Conservation (phyloP, 1,140 invertebrate species). For the Cylas formicarius region DNA sequence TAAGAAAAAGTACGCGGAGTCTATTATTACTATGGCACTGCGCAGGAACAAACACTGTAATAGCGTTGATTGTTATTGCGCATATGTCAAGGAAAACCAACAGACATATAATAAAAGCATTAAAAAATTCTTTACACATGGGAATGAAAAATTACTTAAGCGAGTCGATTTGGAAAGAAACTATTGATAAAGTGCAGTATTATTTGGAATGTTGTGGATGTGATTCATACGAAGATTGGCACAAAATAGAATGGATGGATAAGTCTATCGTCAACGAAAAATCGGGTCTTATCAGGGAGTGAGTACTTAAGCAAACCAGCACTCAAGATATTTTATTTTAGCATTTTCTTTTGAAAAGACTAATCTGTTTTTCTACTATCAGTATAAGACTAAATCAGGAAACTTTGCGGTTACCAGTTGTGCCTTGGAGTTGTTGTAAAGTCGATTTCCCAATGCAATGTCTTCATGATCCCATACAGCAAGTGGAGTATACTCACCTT, state of each 20-base stretch:
- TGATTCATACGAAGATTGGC: slow-evolving; percentile 39
- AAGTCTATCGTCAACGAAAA: slow-evolving; percentile 36
- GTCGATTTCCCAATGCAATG: slow-evolving; percentile 38
- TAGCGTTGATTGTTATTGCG: slow-evolving; percentile 32
- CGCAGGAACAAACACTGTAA: slow-evolving; percentile 28
- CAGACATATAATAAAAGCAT: slow-evolving; percentile 35
- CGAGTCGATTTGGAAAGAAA: slow-evolving; percentile 38
- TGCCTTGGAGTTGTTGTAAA: slow-evolving; percentile 40
- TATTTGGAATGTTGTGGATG: slow-evolving; percentile 39
- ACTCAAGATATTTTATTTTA: slow-evolving; percentile 3
- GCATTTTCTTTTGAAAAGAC: slow-evolving; percentile 13
- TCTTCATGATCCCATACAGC: slow-evolving; percentile 40
- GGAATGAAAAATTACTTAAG: slow-evolving; percentile 40
- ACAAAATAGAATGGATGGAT: slow-evolving; percentile 37
- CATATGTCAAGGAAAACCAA: slow-evolving; percentile 29
- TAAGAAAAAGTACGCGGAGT: slow-evolving; percentile 37
- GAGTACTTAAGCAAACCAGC: slow-evolving; percentile 14
- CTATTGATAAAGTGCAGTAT: slow-evolving; percentile 39
- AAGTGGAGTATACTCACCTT: slow-evolving; percentile 29
- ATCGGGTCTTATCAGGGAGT: slow-evolving; percentile 35
- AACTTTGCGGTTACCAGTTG: slow-evolving; percentile 19
- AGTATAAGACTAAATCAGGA: slow-evolving; percentile 4
- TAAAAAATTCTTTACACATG: slow-evolving; percentile 33
- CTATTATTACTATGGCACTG: slow-evolving; percentile 34
- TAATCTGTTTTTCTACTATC: slow-evolving; percentile 7